Evolutionary conservation across 2,113 vertebrate species (phyloP), one percentile per base, ranked within the genome.

Genomic region (Lathamus discolor): DNA sequence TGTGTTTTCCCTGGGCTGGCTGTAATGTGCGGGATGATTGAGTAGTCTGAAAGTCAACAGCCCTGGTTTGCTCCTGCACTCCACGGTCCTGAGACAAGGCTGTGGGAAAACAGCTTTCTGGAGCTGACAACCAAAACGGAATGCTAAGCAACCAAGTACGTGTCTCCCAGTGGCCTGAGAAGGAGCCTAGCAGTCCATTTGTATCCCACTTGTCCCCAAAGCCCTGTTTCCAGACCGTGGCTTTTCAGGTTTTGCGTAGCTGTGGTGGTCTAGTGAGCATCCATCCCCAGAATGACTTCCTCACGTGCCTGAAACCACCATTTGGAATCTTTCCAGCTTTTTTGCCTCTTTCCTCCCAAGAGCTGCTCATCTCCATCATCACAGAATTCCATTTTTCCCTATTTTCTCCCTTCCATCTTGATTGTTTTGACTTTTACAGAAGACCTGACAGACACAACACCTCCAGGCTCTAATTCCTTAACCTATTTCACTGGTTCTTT

Each of bases 101-200:
- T 95, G 92, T 96, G 95, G 95, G 95, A 97, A 97, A 93, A 39
- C 55, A 84, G 84, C 39, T 94, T 96, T 94, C 94, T 88, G 83
- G 80, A 75, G 83, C 83, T 44, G 72, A 83, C 86, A 94, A 94
- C 95, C 73, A 88, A 80, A 93, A 51, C 69, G 0, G 1, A 95
- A 93, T 68, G 90, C 95, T 95, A 84, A 95, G 95, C 86, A 94
- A 95, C 13, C 0, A 43, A 88, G 87, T 54, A 44, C 7, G 0
- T 63, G 54, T 62, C 54, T 93, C 85, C 2, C 5, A 4, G 1
- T 37, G 93, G 80, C 62, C 80, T 51, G 64, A 92, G 80, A 77
- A 94, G 52, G 57, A 88, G 69, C 69, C 57, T 88, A 88, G 75
- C 92, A 84, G 79, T 25, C 90, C 92, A 68, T 95, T 95, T 84